Percentiles rank a stretch among this genome's conserved stretches.
Conservation (phyloP, 2,888 invertebrate genomes). For the Norana najaformis region DNA sequence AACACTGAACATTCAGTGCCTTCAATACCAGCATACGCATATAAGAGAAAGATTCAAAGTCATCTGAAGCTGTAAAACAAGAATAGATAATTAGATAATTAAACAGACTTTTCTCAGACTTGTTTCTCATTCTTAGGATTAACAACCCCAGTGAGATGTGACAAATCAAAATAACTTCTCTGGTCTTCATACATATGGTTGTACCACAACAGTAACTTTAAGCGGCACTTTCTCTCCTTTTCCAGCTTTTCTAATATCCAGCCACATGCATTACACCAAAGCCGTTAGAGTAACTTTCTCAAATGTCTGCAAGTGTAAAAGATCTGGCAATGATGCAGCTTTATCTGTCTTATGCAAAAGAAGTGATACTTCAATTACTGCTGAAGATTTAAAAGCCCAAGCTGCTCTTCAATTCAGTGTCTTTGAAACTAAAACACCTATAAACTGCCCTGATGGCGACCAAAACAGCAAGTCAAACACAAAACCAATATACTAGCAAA, state of each 20-base stretch:
- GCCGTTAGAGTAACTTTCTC: no score
- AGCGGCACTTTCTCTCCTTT: neutral
- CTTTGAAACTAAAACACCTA: neutral
- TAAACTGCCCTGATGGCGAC: no score
- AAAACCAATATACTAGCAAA: neutral
- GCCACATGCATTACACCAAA: no score
- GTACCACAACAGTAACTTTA: neutral
- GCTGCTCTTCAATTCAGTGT: neutral
- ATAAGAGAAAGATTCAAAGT: neutral
- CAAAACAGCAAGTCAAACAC: neutral
- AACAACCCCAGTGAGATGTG: slow-evolving; percentile 63
- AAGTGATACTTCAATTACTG: no score
- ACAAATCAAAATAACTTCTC: slow-evolving; percentile 61
- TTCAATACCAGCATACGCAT: neutral
- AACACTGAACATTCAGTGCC: neutral
- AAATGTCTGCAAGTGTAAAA: no score
- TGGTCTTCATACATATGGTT: neutral
- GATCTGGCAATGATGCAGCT: neutral
- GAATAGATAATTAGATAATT: neutral
- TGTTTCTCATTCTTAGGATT: slow-evolving; percentile 68
- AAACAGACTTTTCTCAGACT: slow-evolving; percentile 68
- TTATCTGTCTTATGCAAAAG: neutral
- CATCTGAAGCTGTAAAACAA: neutral
- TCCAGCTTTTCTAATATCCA: neutral
- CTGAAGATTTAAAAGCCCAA: neutral